Percentiles rank a stretch among this genome's conserved stretches.
Evolutionary conservation across 2,113 vertebrate species (phyloP).

Genomic region (Oryctolagus cuniculus): DNA sequence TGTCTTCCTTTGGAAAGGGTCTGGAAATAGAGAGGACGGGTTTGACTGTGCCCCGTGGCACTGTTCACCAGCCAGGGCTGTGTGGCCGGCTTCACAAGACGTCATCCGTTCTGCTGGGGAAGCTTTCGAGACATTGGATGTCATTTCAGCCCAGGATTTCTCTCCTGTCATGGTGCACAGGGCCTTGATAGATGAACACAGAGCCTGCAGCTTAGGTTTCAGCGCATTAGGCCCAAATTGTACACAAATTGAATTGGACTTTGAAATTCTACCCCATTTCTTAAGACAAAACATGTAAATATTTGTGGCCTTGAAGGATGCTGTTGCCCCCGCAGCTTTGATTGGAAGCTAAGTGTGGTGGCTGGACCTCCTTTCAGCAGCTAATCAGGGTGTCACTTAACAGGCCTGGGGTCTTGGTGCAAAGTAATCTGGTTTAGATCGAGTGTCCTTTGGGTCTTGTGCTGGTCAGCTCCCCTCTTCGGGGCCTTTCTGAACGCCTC

Average conservation of each 20-base stretch:
- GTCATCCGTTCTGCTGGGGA: background rate
- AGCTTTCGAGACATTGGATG: constrained; percentile 18
- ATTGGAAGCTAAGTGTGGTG: constrained; percentile 94
- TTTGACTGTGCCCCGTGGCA: background rate
- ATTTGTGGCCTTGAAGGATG: constrained; percentile 96
- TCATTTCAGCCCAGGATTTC: constrained; percentile 19
- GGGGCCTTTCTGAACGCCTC: constrained; percentile 86
- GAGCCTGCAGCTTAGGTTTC: constrained; percentile 86
- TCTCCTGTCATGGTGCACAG: background rate
- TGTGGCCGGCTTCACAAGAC: background rate
- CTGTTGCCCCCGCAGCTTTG: constrained; percentile 94
- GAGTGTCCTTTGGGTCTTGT: constrained; percentile 90
- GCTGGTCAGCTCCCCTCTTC: constrained; percentile 89
- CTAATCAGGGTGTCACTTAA: constrained; percentile 94
- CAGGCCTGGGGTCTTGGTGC: constrained; percentile 89
- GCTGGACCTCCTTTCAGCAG: constrained; percentile 89
- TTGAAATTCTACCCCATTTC: constrained; percentile 94
- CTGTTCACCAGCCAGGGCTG: background rate
- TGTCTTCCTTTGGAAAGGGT: constrained; percentile 27
- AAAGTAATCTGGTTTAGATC: constrained; percentile 94
- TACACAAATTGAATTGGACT: constrained; percentile 90
- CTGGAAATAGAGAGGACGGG: background rate
- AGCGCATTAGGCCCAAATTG: constrained; percentile 89
- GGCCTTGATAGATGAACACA: constrained; percentile 80
- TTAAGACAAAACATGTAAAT: constrained; percentile 98